A percentile compares a stretch with the other conserved stretches of the same genome.
phyloP scores from a whole-genome alignment of 1,140 invertebrate genomes.

The Ostrea denselamellosa region DNA sequence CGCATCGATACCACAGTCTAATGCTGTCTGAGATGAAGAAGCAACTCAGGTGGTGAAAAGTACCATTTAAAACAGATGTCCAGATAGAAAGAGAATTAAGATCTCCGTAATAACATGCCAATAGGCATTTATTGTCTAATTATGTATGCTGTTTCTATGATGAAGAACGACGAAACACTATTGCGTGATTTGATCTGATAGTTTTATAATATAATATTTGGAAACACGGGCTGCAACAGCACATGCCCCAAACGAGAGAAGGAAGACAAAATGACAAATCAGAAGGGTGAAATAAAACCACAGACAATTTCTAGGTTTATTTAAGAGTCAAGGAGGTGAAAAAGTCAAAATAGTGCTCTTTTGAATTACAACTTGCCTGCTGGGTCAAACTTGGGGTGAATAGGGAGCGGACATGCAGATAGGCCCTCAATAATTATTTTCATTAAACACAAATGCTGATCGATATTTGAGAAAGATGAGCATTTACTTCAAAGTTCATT shows the following conservation, averaged over 20 bases:
- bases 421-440: neutral
- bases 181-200: too few relatives aligned
- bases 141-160: neutral
- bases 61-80: neutral
- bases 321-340: constrained; percentile 6
- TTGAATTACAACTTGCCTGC: neutral
- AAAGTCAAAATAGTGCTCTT: neutral
- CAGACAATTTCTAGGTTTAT: neutral
- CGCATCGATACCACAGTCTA: neutral
- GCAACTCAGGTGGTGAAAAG: neutral
- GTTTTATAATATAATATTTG: too few relatives aligned
- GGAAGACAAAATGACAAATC: neutral
- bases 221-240: too few relatives aligned
- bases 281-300: neutral
- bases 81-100: neutral
- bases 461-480: too few relatives aligned
- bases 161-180: neutral
- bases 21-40: neutral
- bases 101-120: neutral
- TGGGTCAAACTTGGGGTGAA: neutral
- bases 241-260: too few relatives aligned
- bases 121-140: neutral
- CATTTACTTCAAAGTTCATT: too few relatives aligned
- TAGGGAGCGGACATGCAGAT: neutral
- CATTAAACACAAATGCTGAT: neutral